A percentile compares a stretch with the other conserved stretches of the same genome.
phyloP scores from a whole-genome alignment of 2,888 invertebrate genomes.

The Monopis laevigella region DNA sequence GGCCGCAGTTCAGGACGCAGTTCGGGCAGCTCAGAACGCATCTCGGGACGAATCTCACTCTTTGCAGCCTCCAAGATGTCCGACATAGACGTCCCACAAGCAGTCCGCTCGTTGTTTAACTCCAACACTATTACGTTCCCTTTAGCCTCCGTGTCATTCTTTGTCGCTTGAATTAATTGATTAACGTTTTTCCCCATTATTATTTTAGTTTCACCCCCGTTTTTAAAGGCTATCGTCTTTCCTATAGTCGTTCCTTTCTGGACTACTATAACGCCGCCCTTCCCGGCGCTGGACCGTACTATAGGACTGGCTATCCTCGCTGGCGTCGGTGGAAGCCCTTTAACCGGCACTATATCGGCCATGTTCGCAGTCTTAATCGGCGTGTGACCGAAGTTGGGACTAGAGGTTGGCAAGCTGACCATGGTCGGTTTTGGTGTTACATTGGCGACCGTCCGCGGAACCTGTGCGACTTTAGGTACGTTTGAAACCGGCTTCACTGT shows the following conservation, averaged over 20 bases:
- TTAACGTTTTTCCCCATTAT: constrained; percentile 63
- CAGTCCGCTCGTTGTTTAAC: constrained; percentile 54
- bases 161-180: constrained; percentile 44
- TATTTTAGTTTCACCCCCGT: constrained; percentile 57
- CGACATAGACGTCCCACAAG: constrained; percentile 54
- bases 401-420: constrained; percentile 28
- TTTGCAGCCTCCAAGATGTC: constrained; percentile 48
- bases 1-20: constrained; percentile 55
- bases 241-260: constrained; percentile 66
- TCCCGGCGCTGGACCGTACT: constrained; percentile 49
- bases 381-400: constrained; percentile 35
- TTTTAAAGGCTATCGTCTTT: constrained; percentile 56
- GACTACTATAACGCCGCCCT: constrained; percentile 69
- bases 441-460: constrained; percentile 35
- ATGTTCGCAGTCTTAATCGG: constrained; percentile 52
- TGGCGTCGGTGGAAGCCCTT: constrained; percentile 45
- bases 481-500: constrained; percentile 58
- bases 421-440: constrained; percentile 43
- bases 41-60: constrained; percentile 29
- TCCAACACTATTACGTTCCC: constrained; percentile 60
- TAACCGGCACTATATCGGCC: constrained; percentile 55
- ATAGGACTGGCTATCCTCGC: constrained; percentile 53
- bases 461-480: constrained; percentile 37
- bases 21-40: constrained; percentile 70
- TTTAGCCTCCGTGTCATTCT: constrained; percentile 43